Conservation (phyloP, 2,113 vertebrate species). For the Reinhardtius hippoglossoides region DNA sequence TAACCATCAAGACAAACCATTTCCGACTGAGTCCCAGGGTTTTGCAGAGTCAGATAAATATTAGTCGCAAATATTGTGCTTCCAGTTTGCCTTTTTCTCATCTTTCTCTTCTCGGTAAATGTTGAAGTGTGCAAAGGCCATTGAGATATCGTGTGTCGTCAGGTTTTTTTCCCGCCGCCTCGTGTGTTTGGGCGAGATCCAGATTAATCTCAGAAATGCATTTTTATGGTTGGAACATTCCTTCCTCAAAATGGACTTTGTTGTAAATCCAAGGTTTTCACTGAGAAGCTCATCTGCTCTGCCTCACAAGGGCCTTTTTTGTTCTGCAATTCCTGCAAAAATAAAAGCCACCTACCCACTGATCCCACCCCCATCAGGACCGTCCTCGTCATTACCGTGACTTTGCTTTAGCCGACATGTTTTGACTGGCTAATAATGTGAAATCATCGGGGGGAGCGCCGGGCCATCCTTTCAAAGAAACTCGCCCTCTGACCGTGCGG, state of each 20-base stretch:
- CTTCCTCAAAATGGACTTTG: neutral
- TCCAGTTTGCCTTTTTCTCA: no score
- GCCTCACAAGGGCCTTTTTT: neutral
- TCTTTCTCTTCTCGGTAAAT: no score
- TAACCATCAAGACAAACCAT: conserved; percentile 42
- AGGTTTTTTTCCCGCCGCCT: no score
- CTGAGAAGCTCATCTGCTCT: neutral
- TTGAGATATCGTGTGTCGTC: no score
- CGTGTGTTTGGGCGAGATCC: no score
- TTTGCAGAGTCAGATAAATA: conserved; percentile 40
- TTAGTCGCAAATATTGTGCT: neutral
- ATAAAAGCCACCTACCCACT: conserved; percentile 1
- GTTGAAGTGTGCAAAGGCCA: no score
- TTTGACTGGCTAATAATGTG: conserved; percentile 30
- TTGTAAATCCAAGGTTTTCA: neutral
- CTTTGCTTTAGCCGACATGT: conserved; percentile 7
- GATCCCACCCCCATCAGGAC: neutral
- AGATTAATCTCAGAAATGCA: conserved; percentile 6
- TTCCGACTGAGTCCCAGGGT: conserved; percentile 48
- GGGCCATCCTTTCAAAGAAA: conserved; percentile 37
- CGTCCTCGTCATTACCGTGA: no score
- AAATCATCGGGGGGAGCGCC: conserved; percentile 36
- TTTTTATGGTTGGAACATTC: conserved; percentile 2
- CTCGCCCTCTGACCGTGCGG: conserved; percentile 36
- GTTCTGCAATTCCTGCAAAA: neutral